Percentiles rank a stretch among this genome's conserved stretches.
Evolutionary conservation across 2,797 vertebrate species (phyloP).

Genomic region (Malacoctenus gilli): DNA sequence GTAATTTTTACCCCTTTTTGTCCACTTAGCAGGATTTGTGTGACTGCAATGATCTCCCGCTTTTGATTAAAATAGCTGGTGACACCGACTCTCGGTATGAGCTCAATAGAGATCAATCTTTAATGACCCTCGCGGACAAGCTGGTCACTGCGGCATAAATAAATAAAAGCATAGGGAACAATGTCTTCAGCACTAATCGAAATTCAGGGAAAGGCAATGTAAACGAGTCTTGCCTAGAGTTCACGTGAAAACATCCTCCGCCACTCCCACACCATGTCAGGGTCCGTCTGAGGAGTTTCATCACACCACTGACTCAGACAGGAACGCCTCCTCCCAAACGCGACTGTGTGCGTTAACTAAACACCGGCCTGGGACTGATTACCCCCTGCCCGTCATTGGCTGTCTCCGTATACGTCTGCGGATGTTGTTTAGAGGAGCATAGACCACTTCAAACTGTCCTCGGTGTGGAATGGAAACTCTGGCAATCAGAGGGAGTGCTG

Average conservation of each 20-base stretch:
- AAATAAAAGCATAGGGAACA: background rate
- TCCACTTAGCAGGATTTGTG: background rate
- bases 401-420: conserved; percentile 70
- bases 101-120: conserved; percentile 3
- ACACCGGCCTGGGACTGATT: conserved; percentile 76
- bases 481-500: conserved; percentile 55
- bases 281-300: conserved; percentile 19
- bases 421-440: conserved; percentile 64
- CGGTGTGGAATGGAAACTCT: conserved; percentile 66
- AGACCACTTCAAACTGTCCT: conserved; percentile 68
- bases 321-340: conserved; percentile 50
- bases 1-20: background rate
- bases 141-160: background rate
- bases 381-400: conserved; percentile 45
- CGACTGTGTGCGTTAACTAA: conserved; percentile 72
- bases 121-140: background rate
- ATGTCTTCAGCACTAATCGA: background rate
- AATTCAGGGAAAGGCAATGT: conserved; percentile 1
- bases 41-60: background rate
- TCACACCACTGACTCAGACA: conserved; percentile 25
- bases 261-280: conserved; percentile 2
- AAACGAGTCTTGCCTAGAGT: background rate
- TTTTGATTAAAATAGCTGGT: background rate
- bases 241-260: conserved; percentile 10
- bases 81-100: background rate